These are phyloP conservation scores for Brachionus paranguensis DNA, from an alignment of 1,140 invertebrate species.

Conservation along the genomic window DNA sequence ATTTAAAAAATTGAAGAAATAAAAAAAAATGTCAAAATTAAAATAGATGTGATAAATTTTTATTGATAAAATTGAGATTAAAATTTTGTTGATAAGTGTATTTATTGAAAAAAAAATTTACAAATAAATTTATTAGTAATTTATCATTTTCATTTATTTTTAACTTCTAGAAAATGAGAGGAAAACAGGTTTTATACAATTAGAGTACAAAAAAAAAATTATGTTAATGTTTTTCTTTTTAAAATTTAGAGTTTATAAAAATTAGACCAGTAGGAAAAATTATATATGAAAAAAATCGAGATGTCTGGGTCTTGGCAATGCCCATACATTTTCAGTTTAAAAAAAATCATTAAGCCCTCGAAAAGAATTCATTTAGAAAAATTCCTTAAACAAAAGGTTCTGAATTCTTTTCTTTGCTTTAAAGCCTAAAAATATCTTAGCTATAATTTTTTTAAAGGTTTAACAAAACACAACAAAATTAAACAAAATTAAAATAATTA, in stretches of 20 bases:
- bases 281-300: neutral
- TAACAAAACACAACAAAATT: conserved; percentile 20
- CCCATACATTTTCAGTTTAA: neutral
- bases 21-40: neutral
- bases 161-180: neutral
- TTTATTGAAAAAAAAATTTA: neutral
- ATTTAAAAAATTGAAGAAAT: too few relatives aligned
- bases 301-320: neutral
- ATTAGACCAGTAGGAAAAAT: neutral
- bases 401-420: neutral
- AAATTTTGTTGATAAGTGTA: neutral
- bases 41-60: neutral
- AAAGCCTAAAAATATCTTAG: neutral
- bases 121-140: neutral
- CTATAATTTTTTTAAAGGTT: conserved; percentile 18
- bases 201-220: neutral
- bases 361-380: neutral
- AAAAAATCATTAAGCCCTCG: neutral
- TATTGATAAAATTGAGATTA: neutral
- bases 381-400: neutral
- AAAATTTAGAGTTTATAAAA: conserved; percentile 16
- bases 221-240: neutral
- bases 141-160: neutral
- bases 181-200: neutral
- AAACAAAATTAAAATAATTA: neutral